phyloP scores from a whole-genome alignment of 30 jellyfish, hydroid and myxozoan genomes.

The Clytia hemisphaerica region DNA sequence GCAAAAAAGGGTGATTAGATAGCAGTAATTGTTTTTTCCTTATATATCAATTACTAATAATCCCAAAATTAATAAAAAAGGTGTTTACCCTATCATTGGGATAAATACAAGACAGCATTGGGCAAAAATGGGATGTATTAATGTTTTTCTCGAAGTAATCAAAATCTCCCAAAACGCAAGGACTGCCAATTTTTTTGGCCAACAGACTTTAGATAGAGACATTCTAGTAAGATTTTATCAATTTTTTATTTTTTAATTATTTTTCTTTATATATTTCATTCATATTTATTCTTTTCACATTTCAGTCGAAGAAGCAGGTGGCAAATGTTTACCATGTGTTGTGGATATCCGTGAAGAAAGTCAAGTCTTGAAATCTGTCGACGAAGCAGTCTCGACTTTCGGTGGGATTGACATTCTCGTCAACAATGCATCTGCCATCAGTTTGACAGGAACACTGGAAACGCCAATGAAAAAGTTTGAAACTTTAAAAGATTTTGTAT shows the following conservation, averaged over 20 bases:
- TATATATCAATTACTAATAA: too few species aligned
- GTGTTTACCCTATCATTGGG: too few species aligned
- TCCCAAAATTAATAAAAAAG: too few species aligned
- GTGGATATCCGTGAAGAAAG: constrained; percentile 83
- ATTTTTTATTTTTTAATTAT: background rate
- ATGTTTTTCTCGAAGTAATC: too few species aligned
- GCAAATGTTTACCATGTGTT: constrained; percentile 84
- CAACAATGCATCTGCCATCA: constrained; percentile 96
- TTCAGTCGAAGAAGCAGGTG: constrained; percentile 93
- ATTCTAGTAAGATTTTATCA: background rate
- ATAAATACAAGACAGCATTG: too few species aligned
- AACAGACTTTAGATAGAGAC: background rate
- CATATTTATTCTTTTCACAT: background rate
- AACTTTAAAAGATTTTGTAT: background rate
- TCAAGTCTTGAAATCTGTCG: constrained; percentile 69
- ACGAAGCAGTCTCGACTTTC: constrained; percentile 64
- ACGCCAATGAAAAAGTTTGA: constrained; percentile 86
- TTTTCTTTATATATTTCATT: background rate
- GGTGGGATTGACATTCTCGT: constrained; percentile 95
- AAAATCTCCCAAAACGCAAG: too few species aligned
- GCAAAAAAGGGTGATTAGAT: too few species aligned
- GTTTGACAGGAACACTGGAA: constrained; percentile 80
- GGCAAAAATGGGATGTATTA: too few species aligned
- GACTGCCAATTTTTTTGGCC: too few species aligned
- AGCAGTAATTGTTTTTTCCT: too few species aligned